These are phyloP conservation scores for Nomia melanderi DNA, from an alignment of 1,140 invertebrate genomes.

Conservation along the genomic window DNA sequence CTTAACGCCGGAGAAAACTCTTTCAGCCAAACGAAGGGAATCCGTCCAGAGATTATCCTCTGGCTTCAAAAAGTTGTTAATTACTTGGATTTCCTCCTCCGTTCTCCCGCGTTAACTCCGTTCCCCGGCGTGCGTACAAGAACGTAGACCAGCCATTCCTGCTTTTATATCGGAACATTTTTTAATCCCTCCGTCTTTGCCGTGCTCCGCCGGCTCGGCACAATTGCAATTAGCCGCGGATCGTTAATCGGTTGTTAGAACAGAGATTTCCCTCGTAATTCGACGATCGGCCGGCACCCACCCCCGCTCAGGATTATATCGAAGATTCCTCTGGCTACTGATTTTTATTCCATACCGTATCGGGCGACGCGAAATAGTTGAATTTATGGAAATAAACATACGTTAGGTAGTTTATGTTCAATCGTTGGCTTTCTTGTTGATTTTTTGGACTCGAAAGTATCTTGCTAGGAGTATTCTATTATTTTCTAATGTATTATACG, in stretches of 20 bases:
- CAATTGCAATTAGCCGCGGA: conserved; percentile 70
- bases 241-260: conserved; percentile 68
- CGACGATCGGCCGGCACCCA: conserved; percentile 41
- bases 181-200: conserved; percentile 68
- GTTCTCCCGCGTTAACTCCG: conserved; percentile 64
- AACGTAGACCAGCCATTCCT: conserved; percentile 40
- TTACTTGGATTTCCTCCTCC: conserved; percentile 80
- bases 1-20: conserved; percentile 79
- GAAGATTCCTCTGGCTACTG: background rate
- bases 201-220: conserved; percentile 50
- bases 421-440: no score
- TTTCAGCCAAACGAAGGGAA: conserved; percentile 81
- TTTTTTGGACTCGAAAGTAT: no score
- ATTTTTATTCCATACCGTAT: conserved; percentile 4
- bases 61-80: conserved; percentile 82
- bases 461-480: no score
- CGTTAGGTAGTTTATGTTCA: no score
- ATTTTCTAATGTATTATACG: no score
- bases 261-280: conserved; percentile 59
- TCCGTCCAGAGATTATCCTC: conserved; percentile 80
- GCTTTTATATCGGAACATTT: conserved; percentile 69
- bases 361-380: background rate
- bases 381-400: background rate
- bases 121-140: conserved; percentile 53
- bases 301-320: conserved; percentile 46